phyloP scores from a whole-genome alignment of 2,113 vertebrate genomes.

The Mixornis gularis region DNA sequence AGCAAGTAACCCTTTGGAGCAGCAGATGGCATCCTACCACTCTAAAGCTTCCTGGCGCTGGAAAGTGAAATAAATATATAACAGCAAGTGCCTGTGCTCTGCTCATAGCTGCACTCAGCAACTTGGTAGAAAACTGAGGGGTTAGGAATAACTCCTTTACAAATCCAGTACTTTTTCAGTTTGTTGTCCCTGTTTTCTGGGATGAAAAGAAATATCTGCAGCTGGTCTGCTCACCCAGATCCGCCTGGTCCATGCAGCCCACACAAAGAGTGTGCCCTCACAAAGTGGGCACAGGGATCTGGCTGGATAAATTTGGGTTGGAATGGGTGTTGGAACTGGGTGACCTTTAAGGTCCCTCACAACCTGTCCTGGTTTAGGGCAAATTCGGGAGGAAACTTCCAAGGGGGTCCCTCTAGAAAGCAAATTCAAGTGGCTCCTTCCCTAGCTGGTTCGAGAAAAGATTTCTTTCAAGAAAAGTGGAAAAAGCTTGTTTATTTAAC shows the following conservation, averaged over 20 bases:
- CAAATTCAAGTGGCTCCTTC: accelerated
- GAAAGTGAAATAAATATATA: not conserved
- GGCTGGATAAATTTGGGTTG: not conserved
- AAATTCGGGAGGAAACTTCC: not conserved
- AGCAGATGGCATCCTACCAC: slow-evolving; percentile 59
- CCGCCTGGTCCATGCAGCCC: accelerated
- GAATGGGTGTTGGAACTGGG: not conserved
- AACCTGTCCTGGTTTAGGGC: not conserved
- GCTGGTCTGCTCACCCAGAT: not conserved
- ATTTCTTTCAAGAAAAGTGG: not conserved
- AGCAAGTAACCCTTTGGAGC: slow-evolving; percentile 11
- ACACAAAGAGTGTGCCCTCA: accelerated
- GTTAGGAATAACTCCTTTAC: not conserved
- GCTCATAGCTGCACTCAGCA: not conserved
- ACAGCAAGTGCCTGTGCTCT: not conserved
- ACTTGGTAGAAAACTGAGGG: not conserved
- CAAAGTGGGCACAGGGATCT: accelerated
- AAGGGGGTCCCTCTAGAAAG: not conserved
- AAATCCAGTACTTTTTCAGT: not conserved
- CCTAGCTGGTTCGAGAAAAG: accelerated
- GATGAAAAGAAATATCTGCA: not conserved
- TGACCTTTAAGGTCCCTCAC: not conserved
- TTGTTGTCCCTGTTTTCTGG: not conserved
- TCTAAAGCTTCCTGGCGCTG: not conserved
- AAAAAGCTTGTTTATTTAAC: not conserved